Evolutionary conservation across 2,797 vertebrate species (phyloP).

Genomic region (Dendrocincla tyrannina): DNA sequence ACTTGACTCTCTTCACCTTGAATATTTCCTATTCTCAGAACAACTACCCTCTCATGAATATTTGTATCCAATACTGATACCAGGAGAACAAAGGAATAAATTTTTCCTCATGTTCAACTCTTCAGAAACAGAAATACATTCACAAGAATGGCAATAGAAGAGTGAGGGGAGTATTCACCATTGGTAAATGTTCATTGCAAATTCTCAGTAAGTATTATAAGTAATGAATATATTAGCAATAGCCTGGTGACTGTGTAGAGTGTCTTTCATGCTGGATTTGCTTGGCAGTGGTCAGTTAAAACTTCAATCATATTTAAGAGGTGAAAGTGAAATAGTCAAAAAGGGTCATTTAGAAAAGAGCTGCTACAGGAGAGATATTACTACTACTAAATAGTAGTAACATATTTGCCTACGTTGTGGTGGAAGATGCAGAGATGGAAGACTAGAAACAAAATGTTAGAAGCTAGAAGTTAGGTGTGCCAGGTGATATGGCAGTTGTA

Average conservation of each 20-base stretch:
- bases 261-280: background rate
- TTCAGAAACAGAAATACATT: background rate
- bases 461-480: background rate
- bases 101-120: background rate
- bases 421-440: background rate
- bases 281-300: background rate
- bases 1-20: background rate
- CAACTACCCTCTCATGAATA: background rate
- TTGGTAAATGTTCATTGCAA: background rate
- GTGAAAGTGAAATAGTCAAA: background rate
- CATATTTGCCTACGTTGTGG: background rate
- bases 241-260: background rate
- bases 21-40: background rate
- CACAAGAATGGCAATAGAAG: background rate
- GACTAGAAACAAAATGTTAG: background rate
- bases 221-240: background rate
- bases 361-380: background rate
- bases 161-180: background rate
- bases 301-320: background rate
- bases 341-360: background rate
- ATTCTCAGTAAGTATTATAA: background rate
- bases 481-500: background rate
- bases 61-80: background rate
- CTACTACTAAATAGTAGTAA: background rate
- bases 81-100: background rate